Evolutionary conservation across 2,797 vertebrate genomes (phyloP), one percentile per base, ranked within the genome.

Genomic region (Lindbergichthys nudifrons): DNA sequence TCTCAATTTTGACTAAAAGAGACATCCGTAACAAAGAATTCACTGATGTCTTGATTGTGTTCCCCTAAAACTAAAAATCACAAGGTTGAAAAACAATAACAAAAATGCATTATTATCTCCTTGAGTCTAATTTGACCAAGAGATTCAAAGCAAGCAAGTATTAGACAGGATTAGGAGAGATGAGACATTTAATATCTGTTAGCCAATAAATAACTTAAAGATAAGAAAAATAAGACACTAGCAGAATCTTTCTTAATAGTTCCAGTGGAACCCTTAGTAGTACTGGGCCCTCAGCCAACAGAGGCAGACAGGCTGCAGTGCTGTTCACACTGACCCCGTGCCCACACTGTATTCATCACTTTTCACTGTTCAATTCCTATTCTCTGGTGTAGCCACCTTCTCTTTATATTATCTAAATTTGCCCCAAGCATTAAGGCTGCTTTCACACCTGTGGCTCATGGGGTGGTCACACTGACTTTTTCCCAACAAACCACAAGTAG

Each of bases 291-390:
- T 10, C 19, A 82, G 87, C 90, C 86, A 90, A 67, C 74, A 57
- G 59, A 87, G 64, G 66, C 84, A 90, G 90, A 91, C 85, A 88
- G 80, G 48, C 73, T 76, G 70, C 81, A 84, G 78, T 46, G 23
- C 42, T 72, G 70, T 71, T 83, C 70, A 76, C 18, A 75, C 63
- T 88, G 89, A 92, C 88, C 82, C 65, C 11, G 15, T 75, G 80
- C 89, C 87, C 86, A 91, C 89, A 21, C 82, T 80, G 41, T 7
- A 82, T 79, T 90, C 88, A 88, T 82, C 85, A 70, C 63, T 69
- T 59, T 69, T 78, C 85, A 70, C 63, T 69, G 57, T 69, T 78
- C 59, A 84, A 87, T 77, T 67, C 62, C 23, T 73, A 77, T 72
- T 83, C 84, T 70, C 85, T 72, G 21, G 75, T 83, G 83, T 61